Percentiles rank a stretch among this genome's conserved stretches.
phyloP scores from a whole-genome alignment of 1,140 invertebrate genomes.

The Drosophila teissieri region DNA sequence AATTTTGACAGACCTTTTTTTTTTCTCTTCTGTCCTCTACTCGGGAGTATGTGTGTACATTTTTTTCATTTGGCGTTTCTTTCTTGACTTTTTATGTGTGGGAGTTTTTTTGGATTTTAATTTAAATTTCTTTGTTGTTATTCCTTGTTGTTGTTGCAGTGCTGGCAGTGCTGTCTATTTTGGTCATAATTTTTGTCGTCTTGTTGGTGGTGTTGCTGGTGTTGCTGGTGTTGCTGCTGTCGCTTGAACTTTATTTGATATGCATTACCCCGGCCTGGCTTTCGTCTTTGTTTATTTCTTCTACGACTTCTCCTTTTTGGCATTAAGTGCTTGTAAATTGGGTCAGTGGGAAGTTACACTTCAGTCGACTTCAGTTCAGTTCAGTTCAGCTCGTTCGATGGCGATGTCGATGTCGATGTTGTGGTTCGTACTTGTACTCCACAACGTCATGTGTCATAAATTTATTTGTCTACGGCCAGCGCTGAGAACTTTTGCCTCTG shows the following conservation, averaged over 20 bases:
- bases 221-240: constrained; percentile 47
- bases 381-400: constrained; percentile 1
- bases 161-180: constrained; percentile 53
- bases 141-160: constrained; percentile 61
- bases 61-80: constrained; percentile 57
- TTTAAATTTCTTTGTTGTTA: constrained; percentile 73
- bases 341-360: constrained; percentile 84
- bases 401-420: constrained; percentile 10
- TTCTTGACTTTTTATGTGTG: constrained; percentile 80
- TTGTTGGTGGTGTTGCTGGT: constrained; percentile 47
- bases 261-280: constrained; percentile 80
- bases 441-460: constrained; percentile 80
- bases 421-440: constrained; percentile 33
- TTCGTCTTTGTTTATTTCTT: constrained; percentile 83
- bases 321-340: constrained; percentile 84
- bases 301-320: constrained; percentile 82
- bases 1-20: constrained; percentile 82
- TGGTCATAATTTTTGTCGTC: constrained; percentile 66
- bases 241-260: constrained; percentile 79
- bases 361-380: constrained; percentile 48
- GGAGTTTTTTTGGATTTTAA: constrained; percentile 81
- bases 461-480: constrained; percentile 55
- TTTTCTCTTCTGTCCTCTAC: constrained; percentile 54
- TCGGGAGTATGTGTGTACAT: constrained; percentile 14
- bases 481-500: constrained; percentile 68